Conservation (phyloP, 1,140 invertebrate species). For the Vanessa atalanta region DNA sequence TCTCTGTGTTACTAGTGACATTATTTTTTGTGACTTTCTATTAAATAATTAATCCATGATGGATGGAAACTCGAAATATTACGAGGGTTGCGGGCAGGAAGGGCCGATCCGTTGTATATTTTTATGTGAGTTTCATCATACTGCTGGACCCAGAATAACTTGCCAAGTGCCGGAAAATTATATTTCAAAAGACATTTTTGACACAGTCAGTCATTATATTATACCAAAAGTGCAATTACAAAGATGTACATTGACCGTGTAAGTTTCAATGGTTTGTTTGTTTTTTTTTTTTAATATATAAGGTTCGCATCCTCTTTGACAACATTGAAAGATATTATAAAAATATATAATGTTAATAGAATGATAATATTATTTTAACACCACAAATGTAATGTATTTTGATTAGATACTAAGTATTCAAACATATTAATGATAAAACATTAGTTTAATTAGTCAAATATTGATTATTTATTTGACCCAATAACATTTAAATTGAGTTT, state of each 20-base stretch:
- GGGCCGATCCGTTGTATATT: slow-evolving; percentile 90
- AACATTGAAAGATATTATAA: too few species aligned
- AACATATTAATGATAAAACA: background rate
- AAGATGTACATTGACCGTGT: slow-evolving; percentile 92
- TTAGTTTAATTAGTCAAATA: background rate
- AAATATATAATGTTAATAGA: too few species aligned
- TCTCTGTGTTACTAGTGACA: background rate
- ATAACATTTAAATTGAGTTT: too few species aligned
- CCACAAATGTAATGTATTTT: background rate
- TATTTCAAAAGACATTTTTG: slow-evolving; percentile 94
- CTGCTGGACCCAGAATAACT: slow-evolving; percentile 89
- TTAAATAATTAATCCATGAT: slow-evolving; percentile 37
- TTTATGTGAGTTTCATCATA: slow-evolving; percentile 92
- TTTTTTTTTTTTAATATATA: too few species aligned
- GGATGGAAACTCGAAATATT: slow-evolving; percentile 75
- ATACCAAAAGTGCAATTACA: slow-evolving; percentile 96
- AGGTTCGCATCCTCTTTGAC: too few species aligned
- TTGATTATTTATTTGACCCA: background rate
- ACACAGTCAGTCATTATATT: slow-evolving; percentile 94
- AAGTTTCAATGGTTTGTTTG: slow-evolving; percentile 70
- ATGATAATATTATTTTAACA: too few species aligned
- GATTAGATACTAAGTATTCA: background rate
- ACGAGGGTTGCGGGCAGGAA: slow-evolving; percentile 83
- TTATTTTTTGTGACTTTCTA: background rate
- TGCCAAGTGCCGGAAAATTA: slow-evolving; percentile 92